Evolutionary conservation across 2,797 vertebrate species (phyloP), one percentile per base, ranked within the genome.

Genomic region (Chrosomus eos): DNA sequence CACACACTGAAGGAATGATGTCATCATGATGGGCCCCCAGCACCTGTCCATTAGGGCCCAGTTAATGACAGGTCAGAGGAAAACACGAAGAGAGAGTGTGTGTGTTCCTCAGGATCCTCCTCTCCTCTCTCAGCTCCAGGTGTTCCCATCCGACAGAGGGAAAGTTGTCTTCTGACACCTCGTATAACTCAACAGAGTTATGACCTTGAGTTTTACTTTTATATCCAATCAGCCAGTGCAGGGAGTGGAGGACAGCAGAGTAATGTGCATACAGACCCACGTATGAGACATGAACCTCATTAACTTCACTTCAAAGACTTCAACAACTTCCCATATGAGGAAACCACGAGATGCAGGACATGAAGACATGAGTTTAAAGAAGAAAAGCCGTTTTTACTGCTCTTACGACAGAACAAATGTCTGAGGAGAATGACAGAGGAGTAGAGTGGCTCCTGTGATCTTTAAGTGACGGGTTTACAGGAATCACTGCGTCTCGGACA

Each of bases 21-120:
- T 92, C 26, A 11, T 51, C 58, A 64, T 45, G 90, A 88, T 88
- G 93, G 90, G 77, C 92, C 89, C 89, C 88, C 89, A 91, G 91
- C 88, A 95, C 92, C 92, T 95, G 93, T 89, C 93, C 93, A 95
- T 95, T 95, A 94, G 89, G 91, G 90, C 90, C 88, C 92, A 33
- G 90, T 92, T 94, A 94, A n/a, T n/a, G n/a, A n/a, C n/a, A n/a
- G n/a, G n/a, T n/a, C n/a, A n/a, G n/a, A n/a, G n/a, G n/a, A n/a
- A n/a, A 95, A 93, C 86, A 83, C 90, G 88, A 82, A 89, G 89
- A 83, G 88, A 90, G 90, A 89, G 89, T 90, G 72, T 83, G 81
- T 92, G 89, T 90, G 82, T 87, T 82, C 79, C 36, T 40, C 48
- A 0, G 53, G 55, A 53, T 82, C 79, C 28, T 48, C 78, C 84